A percentile compares a stretch with the other conserved stretches of the same genome.
These are phyloP conservation scores for Meteorus sp. DNA, from an alignment of 1,140 invertebrate genomes.

Conservation along the genomic window DNA sequence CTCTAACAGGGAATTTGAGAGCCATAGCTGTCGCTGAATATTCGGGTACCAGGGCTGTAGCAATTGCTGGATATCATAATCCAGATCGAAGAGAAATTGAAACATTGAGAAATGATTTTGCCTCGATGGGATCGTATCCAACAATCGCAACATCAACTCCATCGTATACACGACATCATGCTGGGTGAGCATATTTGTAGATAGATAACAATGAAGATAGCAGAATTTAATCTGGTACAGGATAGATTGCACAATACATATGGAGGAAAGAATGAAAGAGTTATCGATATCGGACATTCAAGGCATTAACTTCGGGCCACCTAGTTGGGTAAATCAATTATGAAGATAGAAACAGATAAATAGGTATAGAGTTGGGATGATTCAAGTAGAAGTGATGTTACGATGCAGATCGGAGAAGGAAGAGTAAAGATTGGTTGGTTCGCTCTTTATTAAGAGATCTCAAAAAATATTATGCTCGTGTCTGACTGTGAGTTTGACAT, in stretches of 20 bases:
- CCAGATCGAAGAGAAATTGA: conserved; percentile 35
- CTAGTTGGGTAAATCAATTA: conserved; percentile 13
- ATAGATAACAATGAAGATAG: conserved; percentile 8
- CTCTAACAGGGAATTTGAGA: conserved; percentile 33
- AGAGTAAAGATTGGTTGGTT: conserved; percentile 8
- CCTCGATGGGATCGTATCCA: conserved; percentile 32
- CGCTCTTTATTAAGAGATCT: conserved; percentile 5
- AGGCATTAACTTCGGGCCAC: conserved; percentile 9
- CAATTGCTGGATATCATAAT: conserved; percentile 38
- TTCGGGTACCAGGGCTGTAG: conserved; percentile 33
- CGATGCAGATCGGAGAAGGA: no score
- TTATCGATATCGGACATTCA: conserved; percentile 7
- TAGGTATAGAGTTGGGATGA: no score
- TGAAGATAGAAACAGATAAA: no score
- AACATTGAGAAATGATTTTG: conserved; percentile 25
- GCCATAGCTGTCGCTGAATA: conserved; percentile 36
- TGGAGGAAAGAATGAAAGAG: background rate
- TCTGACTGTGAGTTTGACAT: no score
- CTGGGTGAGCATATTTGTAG: conserved; percentile 39
- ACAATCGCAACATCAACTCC: conserved; percentile 33
- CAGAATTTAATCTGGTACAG: no score
- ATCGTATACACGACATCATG: conserved; percentile 44
- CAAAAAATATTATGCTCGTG: background rate
- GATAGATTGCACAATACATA: no score
- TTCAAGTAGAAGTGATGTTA: no score